A percentile compares a stretch with the other conserved stretches of the same genome.
Evolutionary conservation across 2,888 invertebrate species (phyloP).

Genomic region (Oithona nana): DNA sequence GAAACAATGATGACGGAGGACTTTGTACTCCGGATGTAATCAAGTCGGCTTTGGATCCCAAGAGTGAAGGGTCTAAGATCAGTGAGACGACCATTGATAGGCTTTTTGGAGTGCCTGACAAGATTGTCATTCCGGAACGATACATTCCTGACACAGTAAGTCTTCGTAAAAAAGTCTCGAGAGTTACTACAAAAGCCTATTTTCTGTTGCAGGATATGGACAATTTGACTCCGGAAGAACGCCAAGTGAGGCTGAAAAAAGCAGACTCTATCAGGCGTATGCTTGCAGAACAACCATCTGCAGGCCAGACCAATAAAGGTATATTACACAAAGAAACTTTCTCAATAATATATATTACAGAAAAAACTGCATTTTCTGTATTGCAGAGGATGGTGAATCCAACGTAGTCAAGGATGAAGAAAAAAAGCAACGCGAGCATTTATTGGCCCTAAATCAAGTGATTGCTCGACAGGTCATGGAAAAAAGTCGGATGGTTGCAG

Average conservation of each 20-base stretch:
- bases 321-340: neutral
- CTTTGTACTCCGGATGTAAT: constrained; percentile 50
- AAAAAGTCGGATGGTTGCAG: constrained; percentile 85
- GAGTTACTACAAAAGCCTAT: neutral
- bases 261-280: constrained; percentile 79
- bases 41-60: constrained; percentile 49
- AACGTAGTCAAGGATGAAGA: constrained; percentile 48
- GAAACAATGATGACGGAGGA: constrained; percentile 31
- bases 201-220: constrained; percentile 38
- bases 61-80: constrained; percentile 42
- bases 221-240: constrained; percentile 63
- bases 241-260: constrained; percentile 59
- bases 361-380: neutral
- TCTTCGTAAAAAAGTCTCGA: neutral
- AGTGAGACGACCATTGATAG: constrained; percentile 49
- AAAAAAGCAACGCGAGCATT: constrained; percentile 66
- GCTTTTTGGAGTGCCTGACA: constrained; percentile 64
- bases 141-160: constrained; percentile 68
- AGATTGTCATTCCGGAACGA: constrained; percentile 74
- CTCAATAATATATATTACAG: neutral
- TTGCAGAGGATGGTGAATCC: neutral
- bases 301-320: neutral
- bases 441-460: constrained; percentile 74
- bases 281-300: constrained; percentile 41
- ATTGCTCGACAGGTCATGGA: constrained; percentile 83